Percentiles rank a stretch among this genome's conserved stretches.
phyloP scores from a whole-genome alignment of 2,113 vertebrate species.

The Tyto alba region DNA sequence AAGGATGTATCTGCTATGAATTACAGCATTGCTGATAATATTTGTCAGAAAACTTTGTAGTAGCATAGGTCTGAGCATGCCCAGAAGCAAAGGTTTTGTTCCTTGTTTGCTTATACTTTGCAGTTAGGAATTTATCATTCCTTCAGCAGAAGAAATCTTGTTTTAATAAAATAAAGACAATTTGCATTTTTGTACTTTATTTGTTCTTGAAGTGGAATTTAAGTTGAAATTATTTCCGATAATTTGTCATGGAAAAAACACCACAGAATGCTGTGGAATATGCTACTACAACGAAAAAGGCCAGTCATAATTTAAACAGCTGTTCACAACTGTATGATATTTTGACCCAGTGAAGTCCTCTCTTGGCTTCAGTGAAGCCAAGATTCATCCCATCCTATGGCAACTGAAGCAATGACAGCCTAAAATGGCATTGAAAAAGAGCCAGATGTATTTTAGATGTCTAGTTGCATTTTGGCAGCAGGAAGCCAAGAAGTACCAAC shows the following conservation, averaged over 20 bases:
- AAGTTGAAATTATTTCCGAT: background rate
- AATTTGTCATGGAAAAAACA: background rate
- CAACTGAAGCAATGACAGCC: background rate
- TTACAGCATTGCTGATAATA: background rate
- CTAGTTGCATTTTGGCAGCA: background rate
- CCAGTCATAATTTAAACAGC: background rate
- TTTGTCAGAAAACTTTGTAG: background rate
- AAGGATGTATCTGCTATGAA: background rate
- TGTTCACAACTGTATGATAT: background rate
- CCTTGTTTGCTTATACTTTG: constrained; percentile 4
- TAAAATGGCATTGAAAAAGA: background rate
- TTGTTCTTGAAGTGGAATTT: background rate
- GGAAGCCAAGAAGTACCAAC: background rate
- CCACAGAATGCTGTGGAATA: background rate
- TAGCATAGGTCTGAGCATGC: background rate
- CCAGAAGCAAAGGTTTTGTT: constrained; percentile 28
- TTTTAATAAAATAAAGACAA: constrained; percentile 47
- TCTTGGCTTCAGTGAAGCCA: background rate
- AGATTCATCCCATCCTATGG: background rate
- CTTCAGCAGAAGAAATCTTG: constrained; percentile 15
- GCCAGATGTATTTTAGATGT: background rate
- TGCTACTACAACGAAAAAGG: background rate
- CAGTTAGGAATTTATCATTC: background rate
- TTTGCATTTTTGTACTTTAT: background rate
- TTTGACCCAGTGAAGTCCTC: background rate